A percentile compares a stretch with the other conserved stretches of the same genome.
Conservation (phyloP, 1,140 invertebrate species). For the Branchinecta lynchi region DNA sequence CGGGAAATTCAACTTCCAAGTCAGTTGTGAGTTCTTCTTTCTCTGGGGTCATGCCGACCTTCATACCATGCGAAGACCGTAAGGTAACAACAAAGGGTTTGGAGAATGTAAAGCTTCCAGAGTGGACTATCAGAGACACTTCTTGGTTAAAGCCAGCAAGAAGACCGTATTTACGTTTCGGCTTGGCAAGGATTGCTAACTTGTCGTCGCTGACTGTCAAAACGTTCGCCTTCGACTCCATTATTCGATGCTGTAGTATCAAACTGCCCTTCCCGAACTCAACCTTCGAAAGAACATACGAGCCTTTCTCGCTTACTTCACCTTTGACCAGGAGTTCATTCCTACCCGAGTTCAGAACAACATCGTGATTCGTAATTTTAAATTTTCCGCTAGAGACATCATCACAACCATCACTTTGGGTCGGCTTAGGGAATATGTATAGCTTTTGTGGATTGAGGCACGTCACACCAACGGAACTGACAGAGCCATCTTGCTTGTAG, state of each 20-base stretch:
- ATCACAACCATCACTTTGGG: neutral
- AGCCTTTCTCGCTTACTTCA: neutral
- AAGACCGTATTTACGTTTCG: neutral
- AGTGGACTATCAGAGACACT: neutral
- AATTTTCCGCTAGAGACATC: neutral
- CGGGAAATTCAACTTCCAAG: constrained; percentile 37
- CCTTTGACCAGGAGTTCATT: neutral
- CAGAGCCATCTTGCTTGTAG: constrained; percentile 19
- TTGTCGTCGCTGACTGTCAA: neutral
- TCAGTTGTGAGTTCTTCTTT: constrained; percentile 47
- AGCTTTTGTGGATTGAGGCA: constrained; percentile 19
- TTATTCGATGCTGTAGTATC: neutral
- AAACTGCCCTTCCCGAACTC: neutral
- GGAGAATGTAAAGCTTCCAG: constrained; percentile 29
- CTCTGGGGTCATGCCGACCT: constrained; percentile 52
- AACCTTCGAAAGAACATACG: neutral
- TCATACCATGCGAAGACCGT: constrained; percentile 43
- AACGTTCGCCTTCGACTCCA: neutral
- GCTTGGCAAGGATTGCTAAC: neutral
- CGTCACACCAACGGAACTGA: constrained; percentile 19
- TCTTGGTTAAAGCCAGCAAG: neutral
- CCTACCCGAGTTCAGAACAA: neutral
- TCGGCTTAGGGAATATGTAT: neutral
- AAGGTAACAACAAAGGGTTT: constrained; percentile 48
- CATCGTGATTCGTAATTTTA: neutral